Evolutionary conservation across 1,140 invertebrate species (phyloP), one percentile per base, ranked within the genome.

Genomic region (Drosophila takahashii): DNA sequence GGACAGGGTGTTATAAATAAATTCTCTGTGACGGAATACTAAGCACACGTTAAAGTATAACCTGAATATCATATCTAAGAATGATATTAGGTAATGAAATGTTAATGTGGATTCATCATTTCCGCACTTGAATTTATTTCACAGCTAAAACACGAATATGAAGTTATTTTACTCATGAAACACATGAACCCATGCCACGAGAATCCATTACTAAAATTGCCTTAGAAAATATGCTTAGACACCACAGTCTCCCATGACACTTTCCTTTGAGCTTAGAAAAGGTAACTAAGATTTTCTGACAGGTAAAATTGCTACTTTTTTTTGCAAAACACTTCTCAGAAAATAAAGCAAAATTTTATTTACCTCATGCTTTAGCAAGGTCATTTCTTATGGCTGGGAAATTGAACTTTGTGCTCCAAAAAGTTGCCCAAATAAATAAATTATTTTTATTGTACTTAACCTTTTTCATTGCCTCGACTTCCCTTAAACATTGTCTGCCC

Each of bases 371-470:
- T 27, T 47, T 11, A 1, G 8, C 66, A 70, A 57, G 66, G 66
- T 32, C 66, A 41, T 18, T 10, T 57, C 51, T 41, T 34, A 13
- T 18, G 27, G 22, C 41, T 56, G 62, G 4, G 34, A 66, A 47
- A 56, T 69, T 44, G 50, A 70, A 70, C 65, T 70, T 70, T 70
- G 50, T 34, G 66, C 42, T 34, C 42, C 27, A 56, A 13, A 70
- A 70, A 70, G 66, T 48, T 41, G 11, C 66, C 64, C 66, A 70
- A 70, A 70, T 70, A 57, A 64, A 70, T 70, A 70, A 70, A 70
- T 70, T 70, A 70, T 70, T 70, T 70, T 70, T 69, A 57, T 70
- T 70, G 66, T 70, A 70, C 66, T 70, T 70, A 70, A 70, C 66
- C 66, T 70, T 70, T 70, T 70, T 57, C 41, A 37, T 27, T 70